Evolutionary conservation across 2,888 invertebrate species (phyloP).

Genomic region (Nasonovia ribisnigri): DNA sequence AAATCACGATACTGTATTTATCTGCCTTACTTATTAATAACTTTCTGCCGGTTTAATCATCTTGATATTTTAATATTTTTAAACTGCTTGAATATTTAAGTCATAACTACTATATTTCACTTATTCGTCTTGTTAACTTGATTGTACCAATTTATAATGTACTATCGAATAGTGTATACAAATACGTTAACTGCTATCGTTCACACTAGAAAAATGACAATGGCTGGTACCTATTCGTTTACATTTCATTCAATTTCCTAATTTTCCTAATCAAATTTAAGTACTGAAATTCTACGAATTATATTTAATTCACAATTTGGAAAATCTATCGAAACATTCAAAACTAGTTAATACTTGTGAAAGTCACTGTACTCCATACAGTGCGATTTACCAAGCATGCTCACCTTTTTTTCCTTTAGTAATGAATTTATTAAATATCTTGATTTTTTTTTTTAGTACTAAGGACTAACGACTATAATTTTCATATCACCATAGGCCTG

Average conservation of each 20-base stretch:
- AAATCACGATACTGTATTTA: background rate
- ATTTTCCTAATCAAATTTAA: too few relatives aligned
- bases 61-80: background rate
- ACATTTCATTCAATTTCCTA: background rate
- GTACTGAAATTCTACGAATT: background rate
- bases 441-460: too few relatives aligned
- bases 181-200: background rate
- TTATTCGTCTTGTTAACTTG: too few relatives aligned
- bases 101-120: too few relatives aligned
- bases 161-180: background rate
- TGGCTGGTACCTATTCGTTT: background rate
- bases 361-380: background rate
- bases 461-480: too few relatives aligned
- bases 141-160: background rate
- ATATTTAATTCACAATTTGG: background rate
- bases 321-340: background rate
- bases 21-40: background rate
- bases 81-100: background rate
- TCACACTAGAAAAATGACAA: background rate
- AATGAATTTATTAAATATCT: too few relatives aligned
- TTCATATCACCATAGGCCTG: too few relatives aligned
- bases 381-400: too few relatives aligned
- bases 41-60: background rate
- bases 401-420: too few relatives aligned
- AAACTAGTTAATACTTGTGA: background rate